Evolutionary conservation across 2,797 vertebrate genomes (phyloP).

Genomic region (Chaetophractus vellerosus): DNA sequence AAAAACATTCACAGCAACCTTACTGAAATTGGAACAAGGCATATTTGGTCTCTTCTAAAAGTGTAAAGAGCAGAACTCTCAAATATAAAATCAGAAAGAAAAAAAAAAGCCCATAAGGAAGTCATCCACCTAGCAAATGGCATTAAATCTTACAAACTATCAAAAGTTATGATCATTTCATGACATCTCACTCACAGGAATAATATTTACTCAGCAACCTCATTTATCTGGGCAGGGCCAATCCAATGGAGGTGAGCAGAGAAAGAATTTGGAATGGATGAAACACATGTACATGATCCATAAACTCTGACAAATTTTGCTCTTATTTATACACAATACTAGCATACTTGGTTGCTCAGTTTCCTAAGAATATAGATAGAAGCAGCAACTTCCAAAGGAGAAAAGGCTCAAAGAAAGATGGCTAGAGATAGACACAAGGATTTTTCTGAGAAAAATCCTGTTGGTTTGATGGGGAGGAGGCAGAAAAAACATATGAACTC

Average conservation of each 20-base stretch:
- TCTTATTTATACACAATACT: neutral
- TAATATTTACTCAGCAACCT: neutral
- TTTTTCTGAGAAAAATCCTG: neutral
- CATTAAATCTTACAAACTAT: neutral
- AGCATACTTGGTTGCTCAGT: neutral
- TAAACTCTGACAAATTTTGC: neutral
- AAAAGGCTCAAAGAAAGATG: neutral
- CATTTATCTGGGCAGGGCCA: neutral
- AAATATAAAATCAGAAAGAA: slow-evolving; percentile 77
- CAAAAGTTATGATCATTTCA: neutral
- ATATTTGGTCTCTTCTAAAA: slow-evolving; percentile 74
- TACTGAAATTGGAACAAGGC: slow-evolving; percentile 76
- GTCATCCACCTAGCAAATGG: neutral
- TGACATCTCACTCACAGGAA: neutral
- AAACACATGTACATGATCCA: neutral
- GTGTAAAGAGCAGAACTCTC: slow-evolving; percentile 77
- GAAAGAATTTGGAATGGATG: neutral
- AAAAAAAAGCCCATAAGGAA: slow-evolving; percentile 45
- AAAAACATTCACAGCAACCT: slow-evolving; percentile 85
- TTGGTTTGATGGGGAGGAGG: slow-evolving; percentile 7
- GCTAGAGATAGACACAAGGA: neutral
- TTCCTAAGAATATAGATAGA: neutral
- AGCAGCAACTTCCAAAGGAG: neutral
- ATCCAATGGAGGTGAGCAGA: neutral
- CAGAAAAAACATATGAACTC: neutral